Base-by-base conservation (phyloP, 1,140 invertebrate genomes). In the Lepidostoma basale region DNA sequence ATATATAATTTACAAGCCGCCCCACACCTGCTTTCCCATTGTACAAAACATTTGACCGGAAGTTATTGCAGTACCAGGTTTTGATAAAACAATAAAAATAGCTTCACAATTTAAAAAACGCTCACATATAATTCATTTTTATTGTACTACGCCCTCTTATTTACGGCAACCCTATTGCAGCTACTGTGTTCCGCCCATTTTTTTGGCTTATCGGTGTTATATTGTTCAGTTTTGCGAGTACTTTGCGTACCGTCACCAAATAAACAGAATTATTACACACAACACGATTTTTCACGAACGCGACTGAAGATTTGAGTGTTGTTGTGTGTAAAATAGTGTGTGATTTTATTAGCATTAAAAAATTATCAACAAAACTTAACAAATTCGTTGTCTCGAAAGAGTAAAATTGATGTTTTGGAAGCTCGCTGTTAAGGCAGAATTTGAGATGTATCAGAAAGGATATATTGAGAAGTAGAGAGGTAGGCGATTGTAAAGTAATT, bases 111-210 rank as follows among this genome's bases (percentile, higher is more conserved):
- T 60, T 67, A 45, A 44, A 58, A 58, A 67, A 58, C 28, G 23
- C 44, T 58, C 42, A 67, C 28, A 74, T 75, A 79, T 82, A 80
- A 80, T 81, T 82, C 79, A 82, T 80, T 82, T 82, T 82, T 81
- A 82, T 82, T 79, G 78, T 76, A 75, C 73, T 56, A 14, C 73
- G 74, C 76, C 75, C 62, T 71, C 75, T 79, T 80, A 79, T 81
- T 82, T 79, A 82, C 79, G 79, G 78, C 76, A 77, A 77, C 79
- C 80, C 78, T 81, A 82, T 79, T 80, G 77, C 78, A 78, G 75
- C 42, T 22, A 36, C 52, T 39, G 54, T 33, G 49, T 45, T 45
- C 30, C 52, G 39, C 22, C 28, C 63, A 39, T 62, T 47, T 67
- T 66, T 67, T 67, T 44, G 30, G 65, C 58, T 67, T 67, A 67